Conservation (phyloP, 2,113 vertebrate genomes). For the Peromyscus polionotus region DNA sequence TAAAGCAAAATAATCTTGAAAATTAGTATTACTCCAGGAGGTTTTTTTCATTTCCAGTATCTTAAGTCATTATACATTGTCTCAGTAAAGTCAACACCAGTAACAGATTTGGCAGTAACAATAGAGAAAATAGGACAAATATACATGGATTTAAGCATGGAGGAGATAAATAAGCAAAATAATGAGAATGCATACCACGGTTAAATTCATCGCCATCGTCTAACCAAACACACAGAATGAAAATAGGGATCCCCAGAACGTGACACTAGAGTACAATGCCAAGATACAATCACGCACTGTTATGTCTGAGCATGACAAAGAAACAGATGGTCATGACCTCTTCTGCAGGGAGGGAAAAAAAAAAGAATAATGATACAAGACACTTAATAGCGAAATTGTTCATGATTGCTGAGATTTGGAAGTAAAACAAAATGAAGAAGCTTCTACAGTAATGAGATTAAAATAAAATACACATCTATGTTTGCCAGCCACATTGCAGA, state of each 20-base stretch:
- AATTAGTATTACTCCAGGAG: slow-evolving; percentile 73
- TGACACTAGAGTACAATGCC: slow-evolving; percentile 88
- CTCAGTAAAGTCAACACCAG: slow-evolving; percentile 86
- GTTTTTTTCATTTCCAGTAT: slow-evolving; percentile 80
- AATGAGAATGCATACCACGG: slow-evolving; percentile 89
- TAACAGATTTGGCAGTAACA: slow-evolving; percentile 86
- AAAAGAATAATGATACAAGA: slow-evolving; percentile 84
- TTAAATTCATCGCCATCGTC: slow-evolving; percentile 87
- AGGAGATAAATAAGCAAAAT: slow-evolving; percentile 87
- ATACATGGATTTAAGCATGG: slow-evolving; percentile 86
- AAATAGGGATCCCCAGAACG: slow-evolving; percentile 86
- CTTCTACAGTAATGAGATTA: slow-evolving; percentile 88
- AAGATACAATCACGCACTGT: slow-evolving; percentile 88
- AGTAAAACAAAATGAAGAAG: slow-evolving; percentile 86
- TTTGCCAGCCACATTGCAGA: slow-evolving; percentile 93
- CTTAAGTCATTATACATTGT: slow-evolving; percentile 71
- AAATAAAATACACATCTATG: slow-evolving; percentile 87
- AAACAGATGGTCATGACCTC: slow-evolving; percentile 87
- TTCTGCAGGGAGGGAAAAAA: slow-evolving; percentile 80
- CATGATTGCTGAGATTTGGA: slow-evolving; percentile 84
- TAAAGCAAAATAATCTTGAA: slow-evolving; percentile 72
- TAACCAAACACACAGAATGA: slow-evolving; percentile 88
- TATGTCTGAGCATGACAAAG: slow-evolving; percentile 89
- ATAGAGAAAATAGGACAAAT: slow-evolving; percentile 82
- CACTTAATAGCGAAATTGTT: slow-evolving; percentile 83